Conservation (phyloP, 1,140 invertebrate genomes). For the Anthonomus grandis region DNA sequence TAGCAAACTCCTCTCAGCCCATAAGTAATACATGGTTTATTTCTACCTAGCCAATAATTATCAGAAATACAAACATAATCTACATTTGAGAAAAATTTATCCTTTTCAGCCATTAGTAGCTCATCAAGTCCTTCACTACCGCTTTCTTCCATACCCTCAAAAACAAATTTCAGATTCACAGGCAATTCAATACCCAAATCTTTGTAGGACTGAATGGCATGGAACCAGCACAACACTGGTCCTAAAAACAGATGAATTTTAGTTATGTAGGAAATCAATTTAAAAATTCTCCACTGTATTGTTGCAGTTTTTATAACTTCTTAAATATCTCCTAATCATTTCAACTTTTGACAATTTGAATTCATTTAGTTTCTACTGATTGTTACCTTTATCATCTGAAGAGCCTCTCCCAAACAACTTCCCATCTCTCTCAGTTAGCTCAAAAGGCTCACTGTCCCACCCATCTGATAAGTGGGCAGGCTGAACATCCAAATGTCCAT, state of each 20-base stretch:
- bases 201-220: slow-evolving; percentile 88
- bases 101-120: slow-evolving; percentile 70
- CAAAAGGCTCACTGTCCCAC: slow-evolving; percentile 95
- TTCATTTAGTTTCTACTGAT: background rate
- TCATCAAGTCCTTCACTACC: slow-evolving; percentile 94
- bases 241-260: slow-evolving; percentile 46
- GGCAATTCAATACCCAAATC: slow-evolving; percentile 69
- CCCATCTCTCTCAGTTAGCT: slow-evolving; percentile 80
- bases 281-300: background rate
- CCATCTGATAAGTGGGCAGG: slow-evolving; percentile 89
- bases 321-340: too few relatives aligned
- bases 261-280: background rate
- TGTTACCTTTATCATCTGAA: slow-evolving; percentile 83
- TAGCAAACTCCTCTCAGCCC: slow-evolving; percentile 92
- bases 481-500: slow-evolving; percentile 98
- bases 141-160: slow-evolving; percentile 98
- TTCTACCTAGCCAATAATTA: slow-evolving; percentile 97
- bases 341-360: background rate
- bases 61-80: slow-evolving; percentile 98
- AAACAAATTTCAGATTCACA: slow-evolving; percentile 93
- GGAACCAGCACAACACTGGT: slow-evolving; percentile 88
- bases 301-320: background rate
- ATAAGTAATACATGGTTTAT: slow-evolving; percentile 96
- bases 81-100: slow-evolving; percentile 76
- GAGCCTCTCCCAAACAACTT: slow-evolving; percentile 85